Base-by-base conservation (phyloP, 2,797 vertebrate genomes). In the Phoxinus dragarum region DNA sequence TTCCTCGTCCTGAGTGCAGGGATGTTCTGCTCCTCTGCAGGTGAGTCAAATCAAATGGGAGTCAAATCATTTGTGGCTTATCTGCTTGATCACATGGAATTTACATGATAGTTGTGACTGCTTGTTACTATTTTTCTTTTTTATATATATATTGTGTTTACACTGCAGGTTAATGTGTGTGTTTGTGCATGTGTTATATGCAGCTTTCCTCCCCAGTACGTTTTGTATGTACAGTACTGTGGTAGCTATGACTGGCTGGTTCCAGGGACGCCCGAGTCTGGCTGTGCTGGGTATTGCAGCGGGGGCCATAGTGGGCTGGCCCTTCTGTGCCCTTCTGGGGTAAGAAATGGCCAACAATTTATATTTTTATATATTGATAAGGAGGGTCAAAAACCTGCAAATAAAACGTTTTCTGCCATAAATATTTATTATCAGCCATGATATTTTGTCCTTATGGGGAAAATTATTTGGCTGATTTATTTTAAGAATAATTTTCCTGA, bases 191-290 rank as follows among this genome's bases (percentile, higher is more conserved):
- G 12, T 77, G 6, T 87, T 42, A 10, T 69, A 27, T 69, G 3
- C 93, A 99, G 98, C 98, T 16, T 99, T 98, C 90, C 96, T 99
- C 19, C 98, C 98, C 14, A 99, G 98, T 87, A 98, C 96, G 67
- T 99, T 99, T 94, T 99, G 98, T 89, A 99, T 99, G 98, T 99
- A 98, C 49, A 97, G 96, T 8, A 99, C 98, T 0, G 75, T 98
- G 91, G 89, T 99, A 38, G 98, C 98, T 78, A 97, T 99, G 97
- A 98, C 98, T 0, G 98, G 98, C 76, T 99, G 98, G 98, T 99
- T 97, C 86, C 97, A 97, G 95, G 98, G 98, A 89, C 97, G 93
- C 6, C 93, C 95, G 19, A 95, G 96, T 0, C 89, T 99, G 85
- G 98, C 98, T 1, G 92, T 99, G 72, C 88, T 97, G 78, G 98